Conservation (phyloP, 2,797 vertebrate species). For the Toxotes lorentzi region DNA sequence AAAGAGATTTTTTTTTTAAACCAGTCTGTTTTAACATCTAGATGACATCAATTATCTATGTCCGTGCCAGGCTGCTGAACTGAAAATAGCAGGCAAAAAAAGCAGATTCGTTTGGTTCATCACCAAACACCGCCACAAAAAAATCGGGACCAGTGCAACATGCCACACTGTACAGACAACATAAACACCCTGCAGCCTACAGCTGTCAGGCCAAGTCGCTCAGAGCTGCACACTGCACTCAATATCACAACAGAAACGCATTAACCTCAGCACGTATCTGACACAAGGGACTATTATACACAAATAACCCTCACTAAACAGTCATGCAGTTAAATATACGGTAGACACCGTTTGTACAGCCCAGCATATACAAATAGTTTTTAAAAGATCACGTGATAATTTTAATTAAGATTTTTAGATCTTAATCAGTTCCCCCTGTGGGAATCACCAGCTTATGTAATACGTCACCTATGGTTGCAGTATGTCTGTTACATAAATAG, state of each 20-base stretch:
- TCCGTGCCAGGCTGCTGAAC: conserved; percentile 21
- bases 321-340: background rate
- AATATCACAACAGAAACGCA: conserved; percentile 23
- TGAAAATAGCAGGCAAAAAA: conserved; percentile 52
- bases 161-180: conserved; percentile 32
- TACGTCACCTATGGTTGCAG: background rate
- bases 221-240: conserved; percentile 13
- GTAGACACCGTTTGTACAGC: background rate
- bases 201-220: conserved; percentile 16
- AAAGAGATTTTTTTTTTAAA: conserved; percentile 59
- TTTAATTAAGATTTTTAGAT: background rate
- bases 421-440: background rate
- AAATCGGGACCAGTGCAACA: conserved; percentile 43
- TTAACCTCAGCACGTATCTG: conserved; percentile 7
- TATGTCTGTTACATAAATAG: background rate
- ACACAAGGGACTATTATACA: background rate
- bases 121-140: conserved; percentile 42
- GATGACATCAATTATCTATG: conserved; percentile 67
- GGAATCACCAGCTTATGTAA: too few relatives aligned
- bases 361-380: conserved; percentile 1
- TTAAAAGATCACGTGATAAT: background rate
- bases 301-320: conserved; percentile 14
- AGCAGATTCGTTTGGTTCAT: conserved; percentile 48
- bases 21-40: conserved; percentile 53
- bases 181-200: conserved; percentile 30